A percentile compares a stretch with the other conserved stretches of the same genome.
phyloP scores from a whole-genome alignment of 2,113 vertebrate genomes.

The Leptobrachium leishanense region DNA sequence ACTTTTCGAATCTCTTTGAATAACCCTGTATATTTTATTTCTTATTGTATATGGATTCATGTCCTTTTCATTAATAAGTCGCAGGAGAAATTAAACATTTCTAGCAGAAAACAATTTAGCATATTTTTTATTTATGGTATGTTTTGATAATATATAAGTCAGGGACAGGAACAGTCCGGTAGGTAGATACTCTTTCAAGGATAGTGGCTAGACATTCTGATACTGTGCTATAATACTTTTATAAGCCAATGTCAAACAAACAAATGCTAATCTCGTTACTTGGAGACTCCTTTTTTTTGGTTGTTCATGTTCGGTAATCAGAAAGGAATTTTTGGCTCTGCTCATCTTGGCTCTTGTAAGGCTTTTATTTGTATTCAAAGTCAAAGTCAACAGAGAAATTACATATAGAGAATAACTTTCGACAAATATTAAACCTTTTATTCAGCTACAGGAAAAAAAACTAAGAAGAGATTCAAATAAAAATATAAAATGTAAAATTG shows the following conservation, averaged over 20 bases:
- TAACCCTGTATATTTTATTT: too few relatives aligned
- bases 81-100: too few relatives aligned
- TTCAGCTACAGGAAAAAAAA: not conserved
- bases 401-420: not conserved
- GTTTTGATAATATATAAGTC: too few relatives aligned
- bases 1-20: too few relatives aligned
- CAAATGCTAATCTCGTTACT: conserved; percentile 9
- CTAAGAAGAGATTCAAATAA: too few relatives aligned
- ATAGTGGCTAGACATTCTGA: not conserved
- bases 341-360: conserved; percentile 18
- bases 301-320: conserved; percentile 33
- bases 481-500: too few relatives aligned
- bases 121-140: too few relatives aligned
- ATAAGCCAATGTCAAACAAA: conserved; percentile 30
- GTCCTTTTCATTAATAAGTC: too few relatives aligned
- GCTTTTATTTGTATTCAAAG: conserved; percentile 30
- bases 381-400: conserved; percentile 29
- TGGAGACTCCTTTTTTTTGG: conserved; percentile 1
- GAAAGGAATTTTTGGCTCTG: conserved; percentile 24
- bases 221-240: not conserved
- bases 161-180: too few relatives aligned
- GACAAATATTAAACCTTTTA: not conserved
- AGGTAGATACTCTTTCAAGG: not conserved
- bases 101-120: not conserved
- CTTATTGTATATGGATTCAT: too few relatives aligned